Evolutionary conservation across 2,113 vertebrate species (phyloP).

Genomic region (Sinocyclocheilus maitianheensis): DNA sequence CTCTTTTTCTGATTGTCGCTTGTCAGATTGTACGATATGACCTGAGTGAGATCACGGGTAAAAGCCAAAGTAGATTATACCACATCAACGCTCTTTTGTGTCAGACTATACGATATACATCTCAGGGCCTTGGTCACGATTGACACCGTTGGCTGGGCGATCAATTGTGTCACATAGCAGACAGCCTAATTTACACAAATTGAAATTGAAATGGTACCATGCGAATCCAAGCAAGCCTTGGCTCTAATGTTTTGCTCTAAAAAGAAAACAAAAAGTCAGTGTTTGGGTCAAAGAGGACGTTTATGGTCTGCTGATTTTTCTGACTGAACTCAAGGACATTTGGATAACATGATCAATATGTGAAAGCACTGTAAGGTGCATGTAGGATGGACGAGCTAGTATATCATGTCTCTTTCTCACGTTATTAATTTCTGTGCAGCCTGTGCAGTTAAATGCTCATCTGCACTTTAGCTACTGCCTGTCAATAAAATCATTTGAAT

Average conservation of each 20-base stretch:
- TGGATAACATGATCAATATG: too few species aligned
- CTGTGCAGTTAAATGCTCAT: not conserved
- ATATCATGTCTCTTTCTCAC: not conserved
- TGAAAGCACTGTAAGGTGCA: too few species aligned
- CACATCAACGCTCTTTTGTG: slow-evolving; percentile 14
- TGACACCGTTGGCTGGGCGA: not conserved
- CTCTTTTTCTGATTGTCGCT: not conserved
- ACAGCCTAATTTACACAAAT: slow-evolving; percentile 21
- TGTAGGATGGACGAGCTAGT: too few species aligned
- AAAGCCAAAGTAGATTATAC: not conserved
- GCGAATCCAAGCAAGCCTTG: not conserved
- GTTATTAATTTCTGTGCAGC: not conserved
- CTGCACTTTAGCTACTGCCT: not conserved
- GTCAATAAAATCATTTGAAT: not conserved
- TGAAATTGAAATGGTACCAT: slow-evolving; percentile 9
- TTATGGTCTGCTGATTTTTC: not conserved
- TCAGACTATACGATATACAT: slow-evolving; percentile 14
- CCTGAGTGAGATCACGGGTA: too few species aligned
- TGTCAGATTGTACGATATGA: slow-evolving; percentile 13
- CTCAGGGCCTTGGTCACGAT: slow-evolving; percentile 11
- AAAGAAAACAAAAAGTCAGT: not conserved
- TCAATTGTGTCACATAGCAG: slow-evolving; percentile 12
- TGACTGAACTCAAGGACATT: not conserved
- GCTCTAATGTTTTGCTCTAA: not conserved
- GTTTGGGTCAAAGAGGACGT: not conserved